Evolutionary conservation across 2,888 invertebrate genomes (phyloP).

Genomic region (Apantesis nais): DNA sequence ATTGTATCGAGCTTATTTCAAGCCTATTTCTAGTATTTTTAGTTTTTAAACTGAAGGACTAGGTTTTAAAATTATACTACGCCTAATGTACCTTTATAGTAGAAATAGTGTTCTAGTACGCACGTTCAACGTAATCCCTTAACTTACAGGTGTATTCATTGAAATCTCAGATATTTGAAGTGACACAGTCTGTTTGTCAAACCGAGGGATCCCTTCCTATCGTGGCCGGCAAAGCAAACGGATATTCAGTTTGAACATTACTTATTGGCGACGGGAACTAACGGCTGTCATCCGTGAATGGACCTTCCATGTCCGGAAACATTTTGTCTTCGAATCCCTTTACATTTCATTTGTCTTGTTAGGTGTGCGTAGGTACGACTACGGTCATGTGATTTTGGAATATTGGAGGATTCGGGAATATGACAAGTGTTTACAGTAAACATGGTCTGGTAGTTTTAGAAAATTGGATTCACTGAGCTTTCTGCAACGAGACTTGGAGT

Average conservation of each 20-base stretch:
- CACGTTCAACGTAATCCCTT: background rate
- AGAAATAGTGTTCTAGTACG: background rate
- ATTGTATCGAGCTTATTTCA: too few species aligned
- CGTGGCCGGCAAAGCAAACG: conserved; percentile 64
- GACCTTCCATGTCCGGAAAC: conserved; percentile 30
- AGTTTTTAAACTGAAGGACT: too few species aligned
- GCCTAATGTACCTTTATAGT: background rate
- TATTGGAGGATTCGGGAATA: background rate
- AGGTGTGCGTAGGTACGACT: conserved; percentile 12
- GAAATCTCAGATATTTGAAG: conserved; percentile 51
- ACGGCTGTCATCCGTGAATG: conserved; percentile 61
- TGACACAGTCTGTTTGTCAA: conserved; percentile 62
- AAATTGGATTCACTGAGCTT: background rate
- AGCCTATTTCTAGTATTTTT: background rate
- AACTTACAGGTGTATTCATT: conserved; percentile 45
- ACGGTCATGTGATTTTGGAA: conserved; percentile 16
- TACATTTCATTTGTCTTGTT: conserved; percentile 28
- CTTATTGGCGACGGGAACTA: conserved; percentile 50
- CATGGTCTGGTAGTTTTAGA: background rate
- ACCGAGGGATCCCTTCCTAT: conserved; percentile 60
- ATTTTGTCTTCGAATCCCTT: conserved; percentile 32
- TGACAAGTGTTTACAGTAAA: conserved; percentile 1
- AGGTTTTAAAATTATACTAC: background rate
- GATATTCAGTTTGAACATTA: conserved; percentile 60
- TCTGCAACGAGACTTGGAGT: background rate